Evolutionary conservation across 92 coral and sea anemone species (phyloP).

Genomic region (Phenganax subtilis): DNA sequence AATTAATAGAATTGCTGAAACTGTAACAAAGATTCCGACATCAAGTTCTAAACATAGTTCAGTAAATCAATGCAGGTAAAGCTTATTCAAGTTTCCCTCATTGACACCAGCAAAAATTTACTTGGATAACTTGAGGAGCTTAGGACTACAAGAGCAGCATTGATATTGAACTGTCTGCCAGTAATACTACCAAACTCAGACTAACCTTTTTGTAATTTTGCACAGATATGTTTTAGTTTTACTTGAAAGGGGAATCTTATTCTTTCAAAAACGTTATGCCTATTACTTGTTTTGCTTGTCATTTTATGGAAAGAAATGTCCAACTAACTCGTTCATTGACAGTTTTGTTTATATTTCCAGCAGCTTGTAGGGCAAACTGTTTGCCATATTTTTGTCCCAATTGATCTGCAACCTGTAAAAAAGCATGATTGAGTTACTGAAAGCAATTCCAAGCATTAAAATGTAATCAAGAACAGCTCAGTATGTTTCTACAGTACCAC

Average conservation of each 20-base stretch:
- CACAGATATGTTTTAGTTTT: no score
- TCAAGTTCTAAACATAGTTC: no score
- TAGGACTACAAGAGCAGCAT: no score
- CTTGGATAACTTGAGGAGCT: no score
- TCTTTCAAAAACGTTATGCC: neutral
- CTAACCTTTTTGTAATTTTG: no score
- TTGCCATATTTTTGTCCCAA: constrained; percentile 92
- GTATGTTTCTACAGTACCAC: constrained; percentile 33
- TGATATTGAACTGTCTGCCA: no score
- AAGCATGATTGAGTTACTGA: neutral
- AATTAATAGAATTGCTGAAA: neutral
- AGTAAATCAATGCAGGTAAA: no score
- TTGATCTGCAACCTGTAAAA: constrained; percentile 73
- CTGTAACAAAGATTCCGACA: neutral
- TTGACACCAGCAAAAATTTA: no score
- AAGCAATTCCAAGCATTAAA: neutral
- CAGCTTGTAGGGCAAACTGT: constrained; percentile 86
- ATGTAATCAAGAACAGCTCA: neutral
- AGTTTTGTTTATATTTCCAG: constrained; percentile 68
- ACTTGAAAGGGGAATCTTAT: no score
- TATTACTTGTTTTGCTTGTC: neutral
- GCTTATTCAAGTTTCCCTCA: no score
- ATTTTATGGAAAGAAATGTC: neutral
- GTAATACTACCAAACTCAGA: no score
- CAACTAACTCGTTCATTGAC: constrained; percentile 79